Conservation (phyloP, 2,888 invertebrate species). For the Zhengitettix transpicula region DNA sequence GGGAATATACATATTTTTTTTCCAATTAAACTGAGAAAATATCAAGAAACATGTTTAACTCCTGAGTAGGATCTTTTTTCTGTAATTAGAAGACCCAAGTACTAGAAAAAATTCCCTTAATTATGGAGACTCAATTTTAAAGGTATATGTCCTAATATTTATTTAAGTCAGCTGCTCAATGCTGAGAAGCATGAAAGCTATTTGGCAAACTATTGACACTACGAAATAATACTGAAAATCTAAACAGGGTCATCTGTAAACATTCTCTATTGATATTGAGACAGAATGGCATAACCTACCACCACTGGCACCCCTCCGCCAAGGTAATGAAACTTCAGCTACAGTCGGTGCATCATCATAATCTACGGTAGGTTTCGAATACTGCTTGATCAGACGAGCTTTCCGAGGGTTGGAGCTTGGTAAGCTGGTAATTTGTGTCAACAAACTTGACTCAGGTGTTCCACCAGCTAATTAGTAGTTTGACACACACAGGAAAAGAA, state of each 20-base stretch:
- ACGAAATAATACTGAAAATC: too few species aligned
- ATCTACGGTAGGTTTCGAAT: constrained; percentile 33
- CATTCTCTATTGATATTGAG: background rate
- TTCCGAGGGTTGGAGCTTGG: constrained; percentile 52
- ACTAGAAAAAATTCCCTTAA: too few species aligned
- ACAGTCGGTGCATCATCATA: constrained; percentile 49
- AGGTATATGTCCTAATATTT: too few species aligned
- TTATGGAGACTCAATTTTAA: too few species aligned
- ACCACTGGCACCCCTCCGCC: constrained; percentile 39
- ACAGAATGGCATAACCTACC: constrained; percentile 3
- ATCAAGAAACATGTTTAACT: too few species aligned
- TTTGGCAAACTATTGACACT: too few species aligned
- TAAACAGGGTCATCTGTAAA: background rate
- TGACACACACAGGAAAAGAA: background rate
- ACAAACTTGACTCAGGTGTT: constrained; percentile 21
- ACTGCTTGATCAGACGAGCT: constrained; percentile 52
- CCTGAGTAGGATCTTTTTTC: too few species aligned
- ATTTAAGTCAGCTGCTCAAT: too few species aligned
- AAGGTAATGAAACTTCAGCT: constrained; percentile 68
- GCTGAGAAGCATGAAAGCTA: too few species aligned
- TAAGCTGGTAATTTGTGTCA: constrained; percentile 50
- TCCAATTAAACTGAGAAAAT: too few species aligned
- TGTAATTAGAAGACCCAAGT: too few species aligned
- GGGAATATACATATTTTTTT: too few species aligned
- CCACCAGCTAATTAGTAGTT: constrained; percentile 1